phyloP scores from a whole-genome alignment of 2,113 vertebrate genomes.

The Sminthopsis crassicaudata region DNA sequence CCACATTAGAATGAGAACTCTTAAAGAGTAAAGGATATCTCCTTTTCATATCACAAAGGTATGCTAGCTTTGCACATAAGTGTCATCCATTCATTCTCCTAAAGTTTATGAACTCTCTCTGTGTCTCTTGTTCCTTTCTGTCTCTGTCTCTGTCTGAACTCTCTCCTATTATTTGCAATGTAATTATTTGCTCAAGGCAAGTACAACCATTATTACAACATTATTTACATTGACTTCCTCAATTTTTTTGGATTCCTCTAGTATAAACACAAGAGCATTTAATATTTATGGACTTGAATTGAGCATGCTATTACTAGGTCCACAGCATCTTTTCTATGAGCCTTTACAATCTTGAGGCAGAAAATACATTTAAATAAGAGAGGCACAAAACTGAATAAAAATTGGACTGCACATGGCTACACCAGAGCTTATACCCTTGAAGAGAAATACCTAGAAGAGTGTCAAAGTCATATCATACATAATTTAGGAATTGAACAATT shows the following conservation, averaged over 20 bases:
- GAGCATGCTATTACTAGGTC: not conserved
- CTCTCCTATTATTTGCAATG: not conserved
- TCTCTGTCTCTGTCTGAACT: too few relatives aligned
- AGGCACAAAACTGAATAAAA: not conserved
- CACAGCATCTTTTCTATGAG: not conserved
- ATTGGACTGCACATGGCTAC: not conserved
- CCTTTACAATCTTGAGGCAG: not conserved
- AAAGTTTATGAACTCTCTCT: not conserved
- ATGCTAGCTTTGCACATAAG: not conserved
- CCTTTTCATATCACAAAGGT: not conserved
- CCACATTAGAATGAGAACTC: not conserved
- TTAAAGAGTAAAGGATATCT: not conserved
- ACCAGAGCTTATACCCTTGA: not conserved
- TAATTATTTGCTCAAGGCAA: too few relatives aligned
- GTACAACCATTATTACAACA: too few relatives aligned
- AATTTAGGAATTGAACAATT: not conserved
- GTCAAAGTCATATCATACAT: not conserved
- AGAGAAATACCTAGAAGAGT: not conserved
- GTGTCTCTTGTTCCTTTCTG: too few relatives aligned
- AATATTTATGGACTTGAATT: not conserved
- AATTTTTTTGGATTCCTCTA: not conserved
- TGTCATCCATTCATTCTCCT: not conserved
- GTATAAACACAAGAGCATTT: not conserved
- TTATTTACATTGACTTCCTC: not conserved
- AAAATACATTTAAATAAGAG: not conserved